These are phyloP conservation scores for Brachionus plicatilis DNA, from an alignment of 1,140 invertebrate species.

Conservation along the genomic window DNA sequence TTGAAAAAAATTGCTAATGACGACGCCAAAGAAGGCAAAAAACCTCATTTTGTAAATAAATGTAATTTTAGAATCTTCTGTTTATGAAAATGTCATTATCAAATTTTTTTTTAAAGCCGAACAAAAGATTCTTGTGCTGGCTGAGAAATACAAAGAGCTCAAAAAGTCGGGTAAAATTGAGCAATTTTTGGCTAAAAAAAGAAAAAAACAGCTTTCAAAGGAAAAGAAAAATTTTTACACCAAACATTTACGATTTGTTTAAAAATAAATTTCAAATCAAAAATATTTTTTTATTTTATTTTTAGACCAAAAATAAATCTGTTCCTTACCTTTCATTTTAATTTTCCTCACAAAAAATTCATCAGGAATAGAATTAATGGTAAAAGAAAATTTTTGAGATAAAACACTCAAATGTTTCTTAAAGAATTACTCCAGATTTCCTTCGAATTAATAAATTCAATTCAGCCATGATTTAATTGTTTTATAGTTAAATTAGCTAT, in stretches of 20 bases:
- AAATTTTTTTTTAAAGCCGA: conserved; percentile 60
- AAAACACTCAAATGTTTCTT: no score
- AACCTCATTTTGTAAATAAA: conserved; percentile 71
- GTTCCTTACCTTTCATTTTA: no score
- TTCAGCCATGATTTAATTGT: no score
- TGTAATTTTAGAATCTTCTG: conserved; percentile 60
- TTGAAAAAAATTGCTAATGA: conserved; percentile 61
- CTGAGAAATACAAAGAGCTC: conserved; percentile 68
- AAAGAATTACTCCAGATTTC: no score
- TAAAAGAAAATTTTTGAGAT: no score
- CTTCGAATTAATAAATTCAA: no score
- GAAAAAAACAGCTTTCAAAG: conserved; percentile 62
- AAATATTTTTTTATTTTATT: not conserved
- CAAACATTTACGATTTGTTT: conserved; percentile 37
- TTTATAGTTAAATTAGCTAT: no score
- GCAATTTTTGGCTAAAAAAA: conserved; percentile 68
- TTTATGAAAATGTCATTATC: not conserved
- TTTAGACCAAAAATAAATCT: no score
- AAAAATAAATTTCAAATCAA: not conserved
- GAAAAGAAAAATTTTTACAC: conserved; percentile 46
- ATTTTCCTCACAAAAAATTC: no score
- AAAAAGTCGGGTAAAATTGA: conserved; percentile 67
- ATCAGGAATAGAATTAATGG: no score
- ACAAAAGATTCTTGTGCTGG: conserved; percentile 63
- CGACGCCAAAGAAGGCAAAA: conserved; percentile 63